Evolutionary conservation across 2,888 invertebrate genomes (phyloP).

Genomic region (Bhutanitis thaidina): DNA sequence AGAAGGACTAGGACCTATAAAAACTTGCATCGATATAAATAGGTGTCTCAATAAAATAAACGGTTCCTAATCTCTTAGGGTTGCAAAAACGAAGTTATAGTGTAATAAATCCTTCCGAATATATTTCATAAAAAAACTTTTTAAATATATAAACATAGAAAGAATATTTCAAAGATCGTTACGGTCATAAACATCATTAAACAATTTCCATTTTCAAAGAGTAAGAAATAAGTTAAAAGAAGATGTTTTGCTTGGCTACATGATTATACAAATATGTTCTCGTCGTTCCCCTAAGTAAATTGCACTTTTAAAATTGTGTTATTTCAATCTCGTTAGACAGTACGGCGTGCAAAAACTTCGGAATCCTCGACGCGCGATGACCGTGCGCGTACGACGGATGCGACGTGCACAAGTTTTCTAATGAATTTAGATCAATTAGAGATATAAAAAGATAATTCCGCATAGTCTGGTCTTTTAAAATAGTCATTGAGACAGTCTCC

Average conservation of each 20-base stretch:
- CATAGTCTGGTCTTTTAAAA: constrained; percentile 11
- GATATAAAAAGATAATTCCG: constrained; percentile 38
- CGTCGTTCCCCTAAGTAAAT: constrained; percentile 8
- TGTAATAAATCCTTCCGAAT: too few relatives aligned
- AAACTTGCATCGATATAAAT: constrained; percentile 52
- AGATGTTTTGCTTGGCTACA: constrained; percentile 1
- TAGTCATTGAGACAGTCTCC: not conserved
- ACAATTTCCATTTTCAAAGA: too few relatives aligned
- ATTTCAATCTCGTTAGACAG: constrained; percentile 70
- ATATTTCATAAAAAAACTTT: too few relatives aligned
- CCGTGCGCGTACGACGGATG: constrained; percentile 51
- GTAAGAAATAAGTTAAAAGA: not conserved
- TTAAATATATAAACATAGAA: too few relatives aligned
- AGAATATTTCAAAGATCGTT: too few relatives aligned
- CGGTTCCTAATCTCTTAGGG: constrained; percentile 48
- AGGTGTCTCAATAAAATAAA: constrained; percentile 65
- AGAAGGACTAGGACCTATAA: constrained; percentile 40
- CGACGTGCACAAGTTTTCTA: constrained; percentile 49
- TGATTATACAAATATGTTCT: constrained; percentile 16
- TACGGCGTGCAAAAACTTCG: constrained; percentile 64
- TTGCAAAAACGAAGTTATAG: constrained; percentile 19
- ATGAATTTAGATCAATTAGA: constrained; percentile 66
- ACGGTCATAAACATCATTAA: too few relatives aligned
- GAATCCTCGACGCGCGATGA: constrained; percentile 47
- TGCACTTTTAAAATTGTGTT: constrained; percentile 28